Evolutionary conservation across 2,113 vertebrate species (phyloP).

Genomic region (Ophthalmolycus amberensis): DNA sequence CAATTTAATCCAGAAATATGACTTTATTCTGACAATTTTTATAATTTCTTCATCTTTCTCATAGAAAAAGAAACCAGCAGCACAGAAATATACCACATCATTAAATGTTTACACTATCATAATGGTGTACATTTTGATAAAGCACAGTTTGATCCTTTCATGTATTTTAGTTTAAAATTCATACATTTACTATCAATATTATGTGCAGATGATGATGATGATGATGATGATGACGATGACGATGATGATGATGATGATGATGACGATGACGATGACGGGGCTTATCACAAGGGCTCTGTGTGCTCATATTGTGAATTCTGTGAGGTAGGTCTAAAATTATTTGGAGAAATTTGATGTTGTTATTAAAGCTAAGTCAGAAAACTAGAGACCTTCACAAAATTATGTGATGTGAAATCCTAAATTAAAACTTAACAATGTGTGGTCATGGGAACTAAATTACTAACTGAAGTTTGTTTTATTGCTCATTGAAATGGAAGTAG

Average conservation of each 20-base stretch:
- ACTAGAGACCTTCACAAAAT: background rate
- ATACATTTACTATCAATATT: slow-evolving; percentile 19
- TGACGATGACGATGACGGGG: slow-evolving; percentile 38
- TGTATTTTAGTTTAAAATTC: background rate
- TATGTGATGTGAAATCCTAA: background rate
- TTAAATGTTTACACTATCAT: background rate
- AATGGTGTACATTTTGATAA: background rate
- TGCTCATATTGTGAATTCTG: slow-evolving; percentile 90
- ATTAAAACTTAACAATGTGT: background rate
- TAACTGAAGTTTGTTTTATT: background rate
- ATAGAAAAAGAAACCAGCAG: background rate
- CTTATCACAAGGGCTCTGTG: slow-evolving; percentile 88
- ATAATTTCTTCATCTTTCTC: background rate
- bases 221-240: slow-evolving; percentile 29
- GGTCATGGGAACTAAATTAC: background rate
- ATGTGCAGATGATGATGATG: slow-evolving; percentile 47
- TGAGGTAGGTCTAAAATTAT: slow-evolving; percentile 80
- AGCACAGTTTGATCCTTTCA: background rate
- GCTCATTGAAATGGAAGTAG: background rate
- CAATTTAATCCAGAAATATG: background rate
- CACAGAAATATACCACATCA: too few species aligned
- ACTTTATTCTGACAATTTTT: background rate
- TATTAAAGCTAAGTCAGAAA: background rate
- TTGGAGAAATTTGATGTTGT: background rate
- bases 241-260: slow-evolving; percentile 18